Evolutionary conservation across 2,113 vertebrate genomes (phyloP).

Genomic region (Ictalurus furcatus): DNA sequence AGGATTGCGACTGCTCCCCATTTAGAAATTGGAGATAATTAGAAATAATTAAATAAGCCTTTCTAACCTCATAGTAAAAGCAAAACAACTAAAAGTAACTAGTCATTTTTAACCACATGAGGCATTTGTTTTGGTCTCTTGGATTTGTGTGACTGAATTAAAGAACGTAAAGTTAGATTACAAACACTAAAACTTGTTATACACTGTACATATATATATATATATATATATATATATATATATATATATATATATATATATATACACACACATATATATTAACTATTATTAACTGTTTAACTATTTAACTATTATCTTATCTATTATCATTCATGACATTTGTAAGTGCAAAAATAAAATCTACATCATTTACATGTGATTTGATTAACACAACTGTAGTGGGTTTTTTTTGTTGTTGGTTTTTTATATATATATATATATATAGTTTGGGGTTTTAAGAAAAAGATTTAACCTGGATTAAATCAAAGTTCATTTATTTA

Average conservation of each 20-base stretch:
- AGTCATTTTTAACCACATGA: background rate
- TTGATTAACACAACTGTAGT: background rate
- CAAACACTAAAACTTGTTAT: background rate
- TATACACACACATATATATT: no score
- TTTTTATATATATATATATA: no score
- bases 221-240: no score
- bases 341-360: background rate
- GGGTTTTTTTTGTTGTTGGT: no score
- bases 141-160: background rate
- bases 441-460: no score
- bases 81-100: background rate
- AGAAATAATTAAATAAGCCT: background rate
- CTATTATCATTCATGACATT: background rate
- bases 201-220: background rate
- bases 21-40: no score
- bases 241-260: no score
- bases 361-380: background rate
- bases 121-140: background rate
- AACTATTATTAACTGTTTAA: no score
- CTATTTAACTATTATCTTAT: background rate
- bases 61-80: background rate
- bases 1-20: background rate
- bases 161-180: background rate
- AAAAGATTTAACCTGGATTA: no score
- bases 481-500: no score